phyloP scores from a whole-genome alignment of 2,888 invertebrate genomes.

The Synergus itoensis region DNA sequence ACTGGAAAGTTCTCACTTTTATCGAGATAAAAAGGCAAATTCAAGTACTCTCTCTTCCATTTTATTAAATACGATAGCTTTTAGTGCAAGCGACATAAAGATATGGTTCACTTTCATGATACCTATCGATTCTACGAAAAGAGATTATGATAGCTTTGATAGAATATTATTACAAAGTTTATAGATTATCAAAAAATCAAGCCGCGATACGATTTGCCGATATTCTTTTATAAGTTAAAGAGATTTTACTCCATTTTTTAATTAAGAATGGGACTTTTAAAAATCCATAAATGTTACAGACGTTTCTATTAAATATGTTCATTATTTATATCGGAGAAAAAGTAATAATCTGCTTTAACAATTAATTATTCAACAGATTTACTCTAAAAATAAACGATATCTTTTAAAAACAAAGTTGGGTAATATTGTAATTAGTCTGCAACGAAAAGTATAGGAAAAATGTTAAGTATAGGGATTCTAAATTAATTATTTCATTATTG shows the following conservation, averaged over 20 bases:
- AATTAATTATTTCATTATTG: not conserved
- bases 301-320: not conserved
- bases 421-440: no score
- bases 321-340: not conserved
- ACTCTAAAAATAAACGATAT: not conserved
- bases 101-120: no score
- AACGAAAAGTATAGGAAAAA: not conserved
- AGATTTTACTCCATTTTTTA: not conserved
- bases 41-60: not conserved
- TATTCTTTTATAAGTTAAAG: not conserved
- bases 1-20: not conserved
- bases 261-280: not conserved
- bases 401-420: not conserved
- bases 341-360: not conserved
- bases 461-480: not conserved
- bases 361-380: not conserved
- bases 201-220: not conserved
- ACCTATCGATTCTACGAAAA: no score
- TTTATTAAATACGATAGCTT: not conserved
- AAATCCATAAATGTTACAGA: not conserved
- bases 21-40: not conserved
- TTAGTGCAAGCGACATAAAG: no score
- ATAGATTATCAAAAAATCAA: not conserved
- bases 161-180: not conserved
- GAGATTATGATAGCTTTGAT: no score